These are phyloP conservation scores for Lamellibrachia satsuma DNA, from an alignment of 2,888 invertebrate genomes.

Conservation along the genomic window DNA sequence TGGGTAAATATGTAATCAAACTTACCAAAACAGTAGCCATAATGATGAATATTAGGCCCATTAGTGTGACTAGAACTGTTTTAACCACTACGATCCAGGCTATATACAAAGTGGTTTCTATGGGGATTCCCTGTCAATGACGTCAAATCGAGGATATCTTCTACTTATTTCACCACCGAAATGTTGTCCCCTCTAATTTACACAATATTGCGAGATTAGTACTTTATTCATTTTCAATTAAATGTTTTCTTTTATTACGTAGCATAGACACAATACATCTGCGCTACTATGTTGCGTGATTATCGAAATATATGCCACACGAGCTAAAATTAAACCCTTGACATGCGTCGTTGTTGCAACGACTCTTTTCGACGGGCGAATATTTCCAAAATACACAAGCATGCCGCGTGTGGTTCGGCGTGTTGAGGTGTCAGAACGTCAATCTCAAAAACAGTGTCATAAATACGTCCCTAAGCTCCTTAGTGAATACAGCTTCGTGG, in stretches of 20 bases:
- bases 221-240: neutral
- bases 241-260: neutral
- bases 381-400: neutral
- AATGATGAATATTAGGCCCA: neutral
- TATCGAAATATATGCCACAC: neutral
- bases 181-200: neutral
- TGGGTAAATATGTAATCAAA: neutral
- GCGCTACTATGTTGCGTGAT: neutral
- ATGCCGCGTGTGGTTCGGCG: neutral
- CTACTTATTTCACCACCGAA: neutral
- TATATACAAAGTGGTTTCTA: conserved; percentile 17
- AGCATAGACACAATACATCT: neutral
- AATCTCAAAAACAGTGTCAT: too few species aligned
- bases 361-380: neutral
- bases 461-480: too few species aligned
- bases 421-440: too few species aligned
- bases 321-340: neutral
- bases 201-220: neutral
- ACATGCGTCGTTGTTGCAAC: neutral
- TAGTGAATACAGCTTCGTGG: too few species aligned
- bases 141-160: neutral
- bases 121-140: conserved; percentile 7
- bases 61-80: neutral
- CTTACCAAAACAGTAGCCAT: neutral
- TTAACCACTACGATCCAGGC: neutral